Percentiles rank a stretch among this genome's conserved stretches.
phyloP scores from a whole-genome alignment of 35 echinoderm and acorn worm species.

The Hemicentrotus pulcherrimus region DNA sequence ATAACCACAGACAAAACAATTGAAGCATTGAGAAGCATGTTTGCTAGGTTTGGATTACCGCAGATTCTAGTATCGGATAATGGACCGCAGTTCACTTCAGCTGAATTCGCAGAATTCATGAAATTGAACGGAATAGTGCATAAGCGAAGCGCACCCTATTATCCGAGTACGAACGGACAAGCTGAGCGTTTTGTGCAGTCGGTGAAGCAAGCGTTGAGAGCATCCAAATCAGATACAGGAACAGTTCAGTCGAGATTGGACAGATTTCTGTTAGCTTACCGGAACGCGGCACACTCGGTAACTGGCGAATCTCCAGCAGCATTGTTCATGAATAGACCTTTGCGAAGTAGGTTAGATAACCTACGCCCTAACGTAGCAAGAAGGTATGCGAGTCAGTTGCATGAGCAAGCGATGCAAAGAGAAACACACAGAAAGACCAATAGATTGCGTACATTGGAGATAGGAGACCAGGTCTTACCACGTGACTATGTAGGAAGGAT shows the following conservation, averaged over 20 bases:
- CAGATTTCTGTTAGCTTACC: slow-evolving; percentile 38
- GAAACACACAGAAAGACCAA: not conserved
- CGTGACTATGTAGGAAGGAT: not conserved
- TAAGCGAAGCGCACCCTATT: not conserved
- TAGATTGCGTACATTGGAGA: not conserved
- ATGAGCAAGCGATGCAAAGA: not conserved
- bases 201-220: no score
- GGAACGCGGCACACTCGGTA: slow-evolving; percentile 26
- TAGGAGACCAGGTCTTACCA: not conserved
- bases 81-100: slow-evolving; percentile 53
- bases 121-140: slow-evolving; percentile 38
- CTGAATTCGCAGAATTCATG: slow-evolving; percentile 52
- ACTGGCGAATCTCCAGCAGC: slow-evolving; percentile 40
- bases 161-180: slow-evolving; percentile 33
- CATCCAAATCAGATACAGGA: slow-evolving; percentile 7
- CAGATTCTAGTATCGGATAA: slow-evolving; percentile 48
- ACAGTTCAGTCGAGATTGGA: slow-evolving; percentile 16
- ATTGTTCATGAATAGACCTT: slow-evolving; percentile 13
- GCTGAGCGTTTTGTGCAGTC: slow-evolving; percentile 50
- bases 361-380: slow-evolving; percentile 28
- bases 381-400: not conserved
- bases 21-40: slow-evolving; percentile 13
- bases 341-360: slow-evolving; percentile 19
- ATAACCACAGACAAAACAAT: slow-evolving; percentile 47
- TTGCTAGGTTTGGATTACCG: slow-evolving; percentile 57